Conservation (phyloP, 1,140 invertebrate genomes). For the Drosophila teissieri region DNA sequence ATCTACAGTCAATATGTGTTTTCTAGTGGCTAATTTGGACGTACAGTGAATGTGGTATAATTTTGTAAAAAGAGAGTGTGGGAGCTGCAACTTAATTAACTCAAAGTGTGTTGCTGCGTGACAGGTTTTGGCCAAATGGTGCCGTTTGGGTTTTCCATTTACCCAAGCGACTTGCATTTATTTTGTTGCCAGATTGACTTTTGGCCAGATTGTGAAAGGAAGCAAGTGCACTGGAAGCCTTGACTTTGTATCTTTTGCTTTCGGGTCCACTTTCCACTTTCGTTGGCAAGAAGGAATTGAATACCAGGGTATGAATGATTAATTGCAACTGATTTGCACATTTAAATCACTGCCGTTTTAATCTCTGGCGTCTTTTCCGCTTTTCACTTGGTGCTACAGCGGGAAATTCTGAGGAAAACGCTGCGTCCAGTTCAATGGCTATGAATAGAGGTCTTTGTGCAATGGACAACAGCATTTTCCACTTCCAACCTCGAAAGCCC, state of each 20-base stretch:
- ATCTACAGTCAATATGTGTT: slow-evolving; percentile 1
- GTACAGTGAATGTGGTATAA: slow-evolving; percentile 12
- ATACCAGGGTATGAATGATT: slow-evolving; percentile 38
- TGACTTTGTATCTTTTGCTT: slow-evolving; percentile 30
- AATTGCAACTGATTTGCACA: slow-evolving; percentile 53
- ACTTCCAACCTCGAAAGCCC: slow-evolving; percentile 38
- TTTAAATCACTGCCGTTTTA: slow-evolving; percentile 25
- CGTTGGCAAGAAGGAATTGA: slow-evolving; percentile 51
- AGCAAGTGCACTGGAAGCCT: slow-evolving; percentile 32
- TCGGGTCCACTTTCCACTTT: slow-evolving; percentile 54
- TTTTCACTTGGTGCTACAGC: slow-evolving; percentile 30
- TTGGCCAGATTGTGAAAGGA: slow-evolving; percentile 62
- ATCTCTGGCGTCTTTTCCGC: slow-evolving; percentile 13
- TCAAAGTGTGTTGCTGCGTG: slow-evolving; percentile 28
- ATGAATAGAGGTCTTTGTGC: slow-evolving; percentile 45
- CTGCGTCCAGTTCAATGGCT: slow-evolving; percentile 31
- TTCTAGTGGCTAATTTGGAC: slow-evolving; percentile 4
- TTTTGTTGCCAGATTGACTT: neutral
- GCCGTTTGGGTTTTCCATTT: slow-evolving; percentile 27
- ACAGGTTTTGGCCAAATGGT: slow-evolving; percentile 14
- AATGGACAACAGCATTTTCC: slow-evolving; percentile 17
- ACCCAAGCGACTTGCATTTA: neutral
- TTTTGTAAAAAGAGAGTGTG: slow-evolving; percentile 10
- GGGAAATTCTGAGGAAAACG: slow-evolving; percentile 37
- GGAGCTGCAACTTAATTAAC: slow-evolving; percentile 48